phyloP scores from a whole-genome alignment of 2,797 vertebrate genomes.

The Tapirus indicus region DNA sequence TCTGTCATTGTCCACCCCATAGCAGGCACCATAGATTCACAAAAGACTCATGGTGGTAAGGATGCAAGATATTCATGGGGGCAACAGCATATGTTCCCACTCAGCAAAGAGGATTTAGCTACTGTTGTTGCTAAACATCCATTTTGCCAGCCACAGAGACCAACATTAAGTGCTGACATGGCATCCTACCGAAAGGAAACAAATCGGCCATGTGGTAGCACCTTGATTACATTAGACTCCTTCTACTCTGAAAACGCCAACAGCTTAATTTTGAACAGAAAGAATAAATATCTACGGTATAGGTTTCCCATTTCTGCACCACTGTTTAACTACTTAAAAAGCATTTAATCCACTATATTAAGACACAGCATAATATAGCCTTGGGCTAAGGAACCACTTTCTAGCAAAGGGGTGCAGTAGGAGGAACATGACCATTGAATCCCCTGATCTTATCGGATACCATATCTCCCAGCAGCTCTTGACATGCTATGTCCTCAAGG shows the following conservation, averaged over 20 bases:
- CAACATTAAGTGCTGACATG: too few relatives aligned
- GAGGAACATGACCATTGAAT: background rate
- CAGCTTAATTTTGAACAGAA: background rate
- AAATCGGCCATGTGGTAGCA: background rate
- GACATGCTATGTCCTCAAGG: background rate
- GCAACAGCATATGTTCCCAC: background rate
- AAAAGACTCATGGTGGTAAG: background rate
- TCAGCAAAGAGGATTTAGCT: background rate
- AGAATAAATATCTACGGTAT: background rate
- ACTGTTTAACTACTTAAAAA: background rate
- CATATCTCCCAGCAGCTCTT: background rate
- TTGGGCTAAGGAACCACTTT: background rate
- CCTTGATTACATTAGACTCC: background rate
- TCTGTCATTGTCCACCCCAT: background rate
- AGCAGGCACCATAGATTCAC: background rate
- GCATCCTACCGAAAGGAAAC: background rate
- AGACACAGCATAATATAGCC: background rate
- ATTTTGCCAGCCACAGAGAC: background rate
- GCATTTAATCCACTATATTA: background rate
- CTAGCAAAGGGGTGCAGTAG: background rate
- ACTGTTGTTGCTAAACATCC: background rate
- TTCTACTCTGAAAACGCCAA: background rate
- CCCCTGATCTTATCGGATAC: background rate
- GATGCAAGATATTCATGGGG: background rate
- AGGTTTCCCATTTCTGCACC: background rate